Conservation (phyloP, 2,113 vertebrate genomes). For the Salvelinus alpinus region DNA sequence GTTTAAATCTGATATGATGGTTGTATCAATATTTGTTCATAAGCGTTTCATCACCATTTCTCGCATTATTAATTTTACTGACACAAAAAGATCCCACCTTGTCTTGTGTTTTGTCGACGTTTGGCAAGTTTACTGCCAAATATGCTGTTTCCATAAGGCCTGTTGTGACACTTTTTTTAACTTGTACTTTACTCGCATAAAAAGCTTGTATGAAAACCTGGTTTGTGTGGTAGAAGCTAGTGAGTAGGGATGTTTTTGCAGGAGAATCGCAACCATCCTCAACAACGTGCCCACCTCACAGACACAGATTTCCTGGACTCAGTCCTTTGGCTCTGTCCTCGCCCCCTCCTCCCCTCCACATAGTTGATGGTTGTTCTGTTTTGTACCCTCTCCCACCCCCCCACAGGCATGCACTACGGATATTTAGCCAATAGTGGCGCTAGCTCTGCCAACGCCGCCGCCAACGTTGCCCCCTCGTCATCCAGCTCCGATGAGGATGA, state of each 20-base stretch:
- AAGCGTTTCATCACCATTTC: too few relatives aligned
- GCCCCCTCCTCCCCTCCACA: slow-evolving; percentile 51
- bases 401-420: slow-evolving; percentile 94
- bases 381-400: slow-evolving; percentile 77
- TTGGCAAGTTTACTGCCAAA: too few relatives aligned
- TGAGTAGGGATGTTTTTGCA: too few relatives aligned
- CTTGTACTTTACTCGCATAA: too few relatives aligned
- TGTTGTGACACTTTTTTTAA: not conserved
- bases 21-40: too few relatives aligned
- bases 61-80: too few relatives aligned
- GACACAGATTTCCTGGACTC: not conserved
- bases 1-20: too few relatives aligned
- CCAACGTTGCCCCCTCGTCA: slow-evolving; percentile 85
- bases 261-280: too few relatives aligned
- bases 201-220: too few relatives aligned
- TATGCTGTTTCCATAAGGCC: not conserved
- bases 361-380: slow-evolving; percentile 50
- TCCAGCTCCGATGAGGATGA: slow-evolving; percentile 96
- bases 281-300: not conserved
- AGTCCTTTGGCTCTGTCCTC: not conserved
- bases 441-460: slow-evolving; percentile 80
- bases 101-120: too few relatives aligned
- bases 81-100: too few relatives aligned
- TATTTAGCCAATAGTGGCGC: slow-evolving; percentile 93
- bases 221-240: too few relatives aligned